Percentiles rank a stretch among this genome's conserved stretches.
Conservation (phyloP, 2,797 vertebrate genomes). For the Sebastes oblongus region DNA sequence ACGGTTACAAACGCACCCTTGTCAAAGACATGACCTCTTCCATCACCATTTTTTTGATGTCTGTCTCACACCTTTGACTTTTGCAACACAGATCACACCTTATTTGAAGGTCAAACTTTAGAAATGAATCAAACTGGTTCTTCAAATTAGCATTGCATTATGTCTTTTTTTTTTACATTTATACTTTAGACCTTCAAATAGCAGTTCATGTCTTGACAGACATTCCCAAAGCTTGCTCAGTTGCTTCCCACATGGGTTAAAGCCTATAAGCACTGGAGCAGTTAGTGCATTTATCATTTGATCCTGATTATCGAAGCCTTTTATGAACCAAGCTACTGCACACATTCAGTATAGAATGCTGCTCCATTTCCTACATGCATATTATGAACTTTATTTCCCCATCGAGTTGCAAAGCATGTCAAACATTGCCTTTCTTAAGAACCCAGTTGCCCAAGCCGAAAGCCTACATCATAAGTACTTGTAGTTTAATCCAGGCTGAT, state of each 20-base stretch:
- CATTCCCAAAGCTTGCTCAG: constrained; percentile 69
- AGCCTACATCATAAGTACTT: constrained; percentile 36
- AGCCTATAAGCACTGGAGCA: constrained; percentile 60
- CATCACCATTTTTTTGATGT: constrained; percentile 19
- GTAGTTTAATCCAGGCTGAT: constrained; percentile 56
- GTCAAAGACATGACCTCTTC: constrained; percentile 44
- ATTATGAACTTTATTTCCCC: constrained; percentile 24
- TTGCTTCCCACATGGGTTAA: constrained; percentile 63
- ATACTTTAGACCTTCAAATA: constrained; percentile 75
- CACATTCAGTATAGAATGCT: constrained; percentile 1
- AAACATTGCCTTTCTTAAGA: constrained; percentile 40
- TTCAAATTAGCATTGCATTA: neutral
- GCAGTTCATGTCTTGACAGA: constrained; percentile 66
- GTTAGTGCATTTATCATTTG: constrained; percentile 56
- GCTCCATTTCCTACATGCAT: constrained; percentile 66
- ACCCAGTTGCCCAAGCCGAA: constrained; percentile 64
- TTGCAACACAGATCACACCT: constrained; percentile 57
- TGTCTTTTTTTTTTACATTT: neutral
- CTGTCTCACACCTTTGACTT: constrained; percentile 60
- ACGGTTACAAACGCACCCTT: constrained; percentile 21
- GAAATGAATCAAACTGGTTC: neutral
- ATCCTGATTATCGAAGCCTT: constrained; percentile 13
- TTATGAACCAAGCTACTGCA: constrained; percentile 25
- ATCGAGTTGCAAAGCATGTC: constrained; percentile 61
- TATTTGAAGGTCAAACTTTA: constrained; percentile 75